Evolutionary conservation across 2,797 vertebrate species (phyloP).

Genomic region (Bradypodion pumilum): DNA sequence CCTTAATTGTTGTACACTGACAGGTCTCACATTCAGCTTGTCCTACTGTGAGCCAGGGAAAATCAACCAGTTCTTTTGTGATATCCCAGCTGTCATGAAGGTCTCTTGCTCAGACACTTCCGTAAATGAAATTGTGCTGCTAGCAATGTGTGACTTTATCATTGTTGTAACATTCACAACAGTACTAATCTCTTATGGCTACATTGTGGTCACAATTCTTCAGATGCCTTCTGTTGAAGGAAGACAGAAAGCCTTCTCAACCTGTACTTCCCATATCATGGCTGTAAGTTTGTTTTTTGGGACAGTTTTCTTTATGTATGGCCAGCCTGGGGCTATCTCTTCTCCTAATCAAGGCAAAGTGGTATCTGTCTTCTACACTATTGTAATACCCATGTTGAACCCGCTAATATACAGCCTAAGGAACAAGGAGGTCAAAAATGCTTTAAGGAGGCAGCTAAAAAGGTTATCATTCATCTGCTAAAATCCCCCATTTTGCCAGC

Average conservation of each 20-base stretch:
- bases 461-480: not conserved
- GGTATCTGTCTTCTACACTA: constrained; percentile 57
- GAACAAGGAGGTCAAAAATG: constrained; percentile 60
- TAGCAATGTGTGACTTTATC: constrained; percentile 52
- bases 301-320: constrained; percentile 58
- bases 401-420: constrained; percentile 60
- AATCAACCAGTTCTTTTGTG: constrained; percentile 66
- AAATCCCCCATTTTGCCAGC: not conserved
- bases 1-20: constrained; percentile 47
- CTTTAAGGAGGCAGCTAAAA: constrained; percentile 2
- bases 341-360: constrained; percentile 49
- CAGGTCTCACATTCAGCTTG: constrained; percentile 46
- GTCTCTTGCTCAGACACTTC: constrained; percentile 36
- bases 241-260: constrained; percentile 47
- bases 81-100: constrained; percentile 52
- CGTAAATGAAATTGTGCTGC: constrained; percentile 42
- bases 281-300: constrained; percentile 56
- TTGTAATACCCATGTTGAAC: constrained; percentile 61
- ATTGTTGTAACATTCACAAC: constrained; percentile 50
- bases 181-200: constrained; percentile 50
- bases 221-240: constrained; percentile 40
- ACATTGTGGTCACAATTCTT: constrained; percentile 55
- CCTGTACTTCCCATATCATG: constrained; percentile 53
- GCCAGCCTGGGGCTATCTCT: constrained; percentile 53
- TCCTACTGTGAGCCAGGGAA: constrained; percentile 28